These are phyloP conservation scores for Sabatieria punctata DNA, from an alignment of 2,888 invertebrate species.

Conservation along the genomic window DNA sequence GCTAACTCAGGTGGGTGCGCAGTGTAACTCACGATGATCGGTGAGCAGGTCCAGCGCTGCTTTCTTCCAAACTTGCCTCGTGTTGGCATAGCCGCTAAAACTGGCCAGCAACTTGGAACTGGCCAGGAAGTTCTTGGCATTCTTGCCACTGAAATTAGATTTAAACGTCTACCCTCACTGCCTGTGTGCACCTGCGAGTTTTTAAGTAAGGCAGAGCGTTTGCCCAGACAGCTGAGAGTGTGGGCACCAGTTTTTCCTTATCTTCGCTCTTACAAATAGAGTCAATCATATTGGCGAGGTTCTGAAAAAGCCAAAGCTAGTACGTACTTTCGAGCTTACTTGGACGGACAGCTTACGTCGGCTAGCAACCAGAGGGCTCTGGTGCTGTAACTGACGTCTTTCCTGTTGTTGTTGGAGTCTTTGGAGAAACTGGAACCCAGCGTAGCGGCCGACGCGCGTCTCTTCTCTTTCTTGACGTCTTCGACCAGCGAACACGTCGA, in stretches of 20 bases:
- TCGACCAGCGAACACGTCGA: too few species aligned
- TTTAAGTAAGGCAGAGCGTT: constrained; percentile 71
- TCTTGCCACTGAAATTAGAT: constrained; percentile 46
- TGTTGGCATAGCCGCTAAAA: constrained; percentile 66
- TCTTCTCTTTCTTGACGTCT: too few species aligned
- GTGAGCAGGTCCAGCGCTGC: constrained; percentile 65
- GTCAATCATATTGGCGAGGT: constrained; percentile 62
- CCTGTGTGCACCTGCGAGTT: constrained; percentile 45
- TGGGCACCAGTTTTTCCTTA: constrained; percentile 65
- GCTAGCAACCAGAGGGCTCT: constrained; percentile 59
- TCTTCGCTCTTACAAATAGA: constrained; percentile 73
- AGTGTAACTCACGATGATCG: constrained; percentile 40
- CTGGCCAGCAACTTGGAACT: constrained; percentile 64
- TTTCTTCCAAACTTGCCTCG: constrained; percentile 71
- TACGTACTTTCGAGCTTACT: neutral
- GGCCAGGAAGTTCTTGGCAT: constrained; percentile 64
- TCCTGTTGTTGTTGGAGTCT: constrained; percentile 23
- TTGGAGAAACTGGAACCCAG: constrained; percentile 7
- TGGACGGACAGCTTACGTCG: constrained; percentile 37
- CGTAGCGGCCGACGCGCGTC: too few species aligned
- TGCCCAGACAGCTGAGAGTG: constrained; percentile 60
- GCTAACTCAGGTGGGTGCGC: neutral
- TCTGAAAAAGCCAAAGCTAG: constrained; percentile 28
- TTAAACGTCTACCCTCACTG: too few species aligned
- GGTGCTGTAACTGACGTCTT: constrained; percentile 46